phyloP scores from a whole-genome alignment of 2,113 vertebrate genomes.

The Regulus satrapa region DNA sequence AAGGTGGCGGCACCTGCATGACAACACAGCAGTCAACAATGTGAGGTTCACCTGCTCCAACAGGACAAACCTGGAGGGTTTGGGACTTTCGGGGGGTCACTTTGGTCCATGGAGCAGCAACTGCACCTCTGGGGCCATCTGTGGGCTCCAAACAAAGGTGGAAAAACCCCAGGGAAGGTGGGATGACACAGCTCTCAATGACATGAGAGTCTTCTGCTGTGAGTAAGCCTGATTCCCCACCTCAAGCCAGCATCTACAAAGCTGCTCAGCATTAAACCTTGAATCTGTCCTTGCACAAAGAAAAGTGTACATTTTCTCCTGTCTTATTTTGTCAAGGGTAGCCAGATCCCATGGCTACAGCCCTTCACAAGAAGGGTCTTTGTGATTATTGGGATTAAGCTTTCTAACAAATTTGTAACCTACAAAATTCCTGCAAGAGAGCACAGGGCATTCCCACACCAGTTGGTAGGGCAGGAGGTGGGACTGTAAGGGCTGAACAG shows the following conservation, averaged over 20 bases:
- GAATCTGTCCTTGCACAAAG: not conserved
- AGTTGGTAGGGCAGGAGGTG: not conserved
- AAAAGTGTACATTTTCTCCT: not conserved
- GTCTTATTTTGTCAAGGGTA: not conserved
- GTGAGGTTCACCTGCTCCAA: constrained; percentile 26
- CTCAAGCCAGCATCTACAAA: not conserved
- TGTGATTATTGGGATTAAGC: not conserved
- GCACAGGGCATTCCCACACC: not conserved
- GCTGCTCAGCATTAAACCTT: not conserved
- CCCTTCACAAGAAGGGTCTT: not conserved
- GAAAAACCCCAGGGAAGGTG: not conserved
- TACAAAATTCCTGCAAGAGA: not conserved
- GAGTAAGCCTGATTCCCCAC: not conserved
- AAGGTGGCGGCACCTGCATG: not conserved
- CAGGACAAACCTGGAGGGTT: not conserved
- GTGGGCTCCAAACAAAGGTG: constrained; percentile 1
- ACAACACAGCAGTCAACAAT: constrained; percentile 16
- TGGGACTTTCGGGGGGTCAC: not conserved
- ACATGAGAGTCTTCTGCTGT: constrained; percentile 3
- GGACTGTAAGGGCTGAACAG: not conserved
- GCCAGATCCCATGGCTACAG: not conserved
- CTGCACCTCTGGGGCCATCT: not conserved
- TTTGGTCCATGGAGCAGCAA: constrained; percentile 20
- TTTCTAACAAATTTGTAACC: not conserved
- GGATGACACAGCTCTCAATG: not conserved